Evolutionary conservation across 1,140 invertebrate species (phyloP).

Genomic region (Formica selysi): DNA sequence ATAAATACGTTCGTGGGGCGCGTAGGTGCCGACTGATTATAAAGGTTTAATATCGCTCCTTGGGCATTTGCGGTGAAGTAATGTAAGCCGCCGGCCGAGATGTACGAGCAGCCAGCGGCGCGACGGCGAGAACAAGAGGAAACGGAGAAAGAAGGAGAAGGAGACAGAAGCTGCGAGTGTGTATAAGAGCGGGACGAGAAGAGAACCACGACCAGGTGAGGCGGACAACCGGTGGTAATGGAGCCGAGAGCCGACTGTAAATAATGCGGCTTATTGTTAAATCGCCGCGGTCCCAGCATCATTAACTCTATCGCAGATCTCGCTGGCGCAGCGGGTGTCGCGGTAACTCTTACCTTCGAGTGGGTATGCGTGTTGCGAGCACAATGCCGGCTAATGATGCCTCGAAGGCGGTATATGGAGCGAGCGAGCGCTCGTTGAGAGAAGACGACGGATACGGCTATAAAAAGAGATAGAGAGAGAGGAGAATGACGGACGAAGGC

Average conservation of each 20-base stretch:
- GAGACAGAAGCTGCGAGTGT: conserved; percentile 24
- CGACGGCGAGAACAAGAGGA: conserved; percentile 43
- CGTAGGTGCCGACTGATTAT: conserved; percentile 76
- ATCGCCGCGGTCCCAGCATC: conserved; percentile 80
- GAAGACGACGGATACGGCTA: conserved; percentile 42
- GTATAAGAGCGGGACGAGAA: conserved; percentile 8
- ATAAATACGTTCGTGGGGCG: conserved; percentile 67
- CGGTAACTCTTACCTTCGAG: conserved; percentile 81
- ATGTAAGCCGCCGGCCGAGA: conserved; percentile 66
- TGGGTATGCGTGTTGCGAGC: conserved; percentile 75
- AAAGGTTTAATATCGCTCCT: conserved; percentile 73
- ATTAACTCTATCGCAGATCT: conserved; percentile 84
- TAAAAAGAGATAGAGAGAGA: conserved; percentile 61
- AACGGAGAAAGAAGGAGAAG: conserved; percentile 4
- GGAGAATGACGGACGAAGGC: conserved; percentile 1
- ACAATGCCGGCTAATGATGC: conserved; percentile 83
- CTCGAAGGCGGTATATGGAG: conserved; percentile 76
- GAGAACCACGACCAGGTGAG: conserved; percentile 72
- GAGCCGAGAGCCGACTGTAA: conserved; percentile 78
- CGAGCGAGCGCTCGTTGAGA: conserved; percentile 42
- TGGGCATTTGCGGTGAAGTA: conserved; percentile 68
- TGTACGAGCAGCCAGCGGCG: conserved; percentile 41
- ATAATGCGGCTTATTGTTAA: conserved; percentile 84
- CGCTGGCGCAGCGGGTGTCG: conserved; percentile 81
- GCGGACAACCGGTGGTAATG: conserved; percentile 77